Evolutionary conservation across 1,140 invertebrate species (phyloP).

Genomic region (Holotrichia oblita): DNA sequence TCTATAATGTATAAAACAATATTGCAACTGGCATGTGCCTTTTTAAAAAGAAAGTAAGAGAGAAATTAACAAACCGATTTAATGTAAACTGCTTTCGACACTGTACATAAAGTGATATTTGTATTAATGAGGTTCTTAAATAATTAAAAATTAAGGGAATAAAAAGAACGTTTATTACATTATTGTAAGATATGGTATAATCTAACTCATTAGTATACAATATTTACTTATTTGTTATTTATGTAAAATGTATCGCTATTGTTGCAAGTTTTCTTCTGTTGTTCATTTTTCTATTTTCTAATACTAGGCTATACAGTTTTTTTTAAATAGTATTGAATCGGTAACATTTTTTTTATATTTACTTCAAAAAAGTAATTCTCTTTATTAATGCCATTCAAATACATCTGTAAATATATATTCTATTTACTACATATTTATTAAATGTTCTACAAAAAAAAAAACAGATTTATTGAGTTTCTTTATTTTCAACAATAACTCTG

Average conservation of each 20-base stretch:
- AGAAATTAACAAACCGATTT: too few species aligned
- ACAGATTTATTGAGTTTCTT: too few species aligned
- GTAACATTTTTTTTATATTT: neutral
- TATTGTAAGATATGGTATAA: neutral
- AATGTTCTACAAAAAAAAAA: slow-evolving; percentile 6
- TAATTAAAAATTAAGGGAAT: neutral
- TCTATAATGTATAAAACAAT: too few species aligned
- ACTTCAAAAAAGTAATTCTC: neutral
- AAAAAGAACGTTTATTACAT: neutral
- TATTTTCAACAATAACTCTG: too few species aligned
- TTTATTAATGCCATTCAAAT: neutral
- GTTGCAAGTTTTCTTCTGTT: neutral
- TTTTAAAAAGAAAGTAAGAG: neutral
- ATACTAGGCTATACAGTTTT: neutral
- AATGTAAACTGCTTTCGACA: slow-evolving; percentile 9
- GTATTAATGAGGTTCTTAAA: neutral
- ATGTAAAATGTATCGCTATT: neutral
- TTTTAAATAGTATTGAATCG: neutral
- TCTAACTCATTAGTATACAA: neutral
- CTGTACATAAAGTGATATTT: slow-evolving; percentile 8
- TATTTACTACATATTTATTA: neutral
- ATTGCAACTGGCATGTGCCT: neutral
- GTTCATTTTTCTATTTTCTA: neutral
- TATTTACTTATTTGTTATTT: neutral
- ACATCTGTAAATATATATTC: slow-evolving; percentile 4